phyloP scores from a whole-genome alignment of 2,113 vertebrate species.

The Pica pica region DNA sequence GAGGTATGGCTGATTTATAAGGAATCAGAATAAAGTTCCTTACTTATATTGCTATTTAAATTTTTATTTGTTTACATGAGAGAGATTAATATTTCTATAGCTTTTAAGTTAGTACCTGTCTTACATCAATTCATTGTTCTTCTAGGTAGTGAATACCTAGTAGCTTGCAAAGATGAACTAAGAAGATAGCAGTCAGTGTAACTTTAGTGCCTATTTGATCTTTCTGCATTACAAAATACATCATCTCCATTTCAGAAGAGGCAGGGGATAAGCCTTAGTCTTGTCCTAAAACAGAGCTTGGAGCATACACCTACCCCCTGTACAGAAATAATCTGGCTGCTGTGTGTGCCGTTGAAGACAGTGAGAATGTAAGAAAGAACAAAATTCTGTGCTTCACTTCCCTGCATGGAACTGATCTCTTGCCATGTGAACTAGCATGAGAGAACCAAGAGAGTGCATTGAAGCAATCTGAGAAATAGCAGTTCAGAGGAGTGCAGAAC shows the following conservation, averaged over 20 bases:
- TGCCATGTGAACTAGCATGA: background rate
- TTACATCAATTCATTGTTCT: background rate
- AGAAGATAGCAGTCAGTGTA: background rate
- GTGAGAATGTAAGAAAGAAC: background rate
- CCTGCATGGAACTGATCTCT: background rate
- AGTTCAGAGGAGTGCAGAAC: background rate
- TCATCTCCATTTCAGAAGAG: background rate
- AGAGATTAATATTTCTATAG: background rate
- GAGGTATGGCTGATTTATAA: background rate
- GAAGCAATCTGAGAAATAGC: background rate
- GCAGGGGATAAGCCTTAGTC: accelerated
- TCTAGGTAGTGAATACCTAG: background rate
- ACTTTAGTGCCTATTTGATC: accelerated
- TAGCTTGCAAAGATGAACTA: background rate
- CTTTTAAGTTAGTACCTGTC: background rate
- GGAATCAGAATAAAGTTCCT: background rate
- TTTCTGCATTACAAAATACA: background rate
- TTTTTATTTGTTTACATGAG: background rate
- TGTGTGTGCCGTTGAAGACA: background rate
- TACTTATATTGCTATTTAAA: background rate
- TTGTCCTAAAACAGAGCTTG: background rate
- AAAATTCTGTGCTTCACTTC: background rate
- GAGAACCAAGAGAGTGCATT: background rate
- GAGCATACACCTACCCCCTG: background rate
- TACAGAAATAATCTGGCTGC: background rate